Evolutionary conservation across 2,113 vertebrate genomes (phyloP), one percentile per base, ranked within the genome.

Genomic region (Hippocampus guttulatus): DNA sequence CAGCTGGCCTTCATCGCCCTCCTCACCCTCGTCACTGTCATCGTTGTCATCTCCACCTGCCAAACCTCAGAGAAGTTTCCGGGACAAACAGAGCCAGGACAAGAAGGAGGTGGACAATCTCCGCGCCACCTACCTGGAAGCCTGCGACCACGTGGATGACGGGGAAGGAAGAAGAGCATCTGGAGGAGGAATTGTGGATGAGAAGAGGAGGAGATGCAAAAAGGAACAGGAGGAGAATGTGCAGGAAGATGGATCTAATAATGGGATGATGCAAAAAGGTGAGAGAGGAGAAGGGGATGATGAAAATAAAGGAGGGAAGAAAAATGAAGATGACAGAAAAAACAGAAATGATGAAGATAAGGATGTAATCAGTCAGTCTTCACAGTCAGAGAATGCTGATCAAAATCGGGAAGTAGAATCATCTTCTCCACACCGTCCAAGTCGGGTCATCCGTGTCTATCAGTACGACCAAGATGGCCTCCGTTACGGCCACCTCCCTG

Each of bases 401-500:
- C 27, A 15, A 21, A 2, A 45, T 21, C 15, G 54, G 45, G 51
- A 54, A 54, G 66, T 14, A 11, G 61, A 20, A 2, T 12, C 41
- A 1, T 2, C 8, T 0, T 0, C 62, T 6, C 51, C 23, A 0
- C 65, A 25, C 2, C 82, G 51, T 16, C 75, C 72, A 21, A 84
- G 86, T 40, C 87, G 89, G 0, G 69, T 92, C 68, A 91, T 93
- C 43, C 91, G 90, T 30, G 58, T 93, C 8, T 92, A 93, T 78
- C 90, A 93, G 79, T 93, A 93, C 2, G 85, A 93, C 15, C 91
- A 92, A 11, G 91, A 92, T 3, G 92, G 92, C 2, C 88, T 78
- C 40, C 81, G 66, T 5, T 92, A 86, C 63, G 2, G 68, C 30
- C 91, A 93, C 75, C 84, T 92, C 20, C 21, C 64, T 1, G 14